Conservation (phyloP, 1,140 invertebrate genomes). For the Aphaenogaster ashmeadi region DNA sequence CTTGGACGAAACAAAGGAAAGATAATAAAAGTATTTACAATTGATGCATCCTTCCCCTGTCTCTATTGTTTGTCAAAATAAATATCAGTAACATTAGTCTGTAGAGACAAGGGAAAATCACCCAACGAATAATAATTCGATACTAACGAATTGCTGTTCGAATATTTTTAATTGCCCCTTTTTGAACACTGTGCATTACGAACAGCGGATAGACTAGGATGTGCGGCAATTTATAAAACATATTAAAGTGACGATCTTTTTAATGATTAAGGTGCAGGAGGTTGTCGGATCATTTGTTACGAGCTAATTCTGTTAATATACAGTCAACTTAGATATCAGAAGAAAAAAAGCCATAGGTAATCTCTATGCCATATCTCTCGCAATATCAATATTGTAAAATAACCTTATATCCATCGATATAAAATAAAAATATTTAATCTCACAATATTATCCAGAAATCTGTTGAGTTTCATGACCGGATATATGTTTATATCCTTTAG, state of each 20-base stretch:
- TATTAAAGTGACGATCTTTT: conserved; percentile 25
- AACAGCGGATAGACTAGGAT: neutral
- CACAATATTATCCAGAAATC: neutral
- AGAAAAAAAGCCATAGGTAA: neutral
- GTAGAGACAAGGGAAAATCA: too few relatives aligned
- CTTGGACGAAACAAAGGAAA: too few relatives aligned
- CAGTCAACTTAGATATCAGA: neutral
- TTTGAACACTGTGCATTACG: neutral
- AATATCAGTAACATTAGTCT: too few relatives aligned
- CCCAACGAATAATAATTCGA: too few relatives aligned
- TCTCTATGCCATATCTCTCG: neutral
- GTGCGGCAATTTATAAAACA: neutral
- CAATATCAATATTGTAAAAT: conserved; percentile 12
- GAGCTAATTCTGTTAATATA: conserved; percentile 30
- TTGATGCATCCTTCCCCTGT: too few relatives aligned
- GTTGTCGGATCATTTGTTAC: conserved; percentile 13
- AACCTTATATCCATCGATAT: neutral
- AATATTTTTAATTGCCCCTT: too few relatives aligned
- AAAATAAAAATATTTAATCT: neutral
- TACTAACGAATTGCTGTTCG: too few relatives aligned
- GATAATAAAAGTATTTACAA: too few relatives aligned
- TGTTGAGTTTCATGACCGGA: neutral
- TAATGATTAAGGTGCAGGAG: neutral
- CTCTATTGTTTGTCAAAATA: too few relatives aligned
- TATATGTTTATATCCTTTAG: neutral